Evolutionary conservation across 2,113 vertebrate genomes (phyloP).

Genomic region (Paradisaea rubra): DNA sequence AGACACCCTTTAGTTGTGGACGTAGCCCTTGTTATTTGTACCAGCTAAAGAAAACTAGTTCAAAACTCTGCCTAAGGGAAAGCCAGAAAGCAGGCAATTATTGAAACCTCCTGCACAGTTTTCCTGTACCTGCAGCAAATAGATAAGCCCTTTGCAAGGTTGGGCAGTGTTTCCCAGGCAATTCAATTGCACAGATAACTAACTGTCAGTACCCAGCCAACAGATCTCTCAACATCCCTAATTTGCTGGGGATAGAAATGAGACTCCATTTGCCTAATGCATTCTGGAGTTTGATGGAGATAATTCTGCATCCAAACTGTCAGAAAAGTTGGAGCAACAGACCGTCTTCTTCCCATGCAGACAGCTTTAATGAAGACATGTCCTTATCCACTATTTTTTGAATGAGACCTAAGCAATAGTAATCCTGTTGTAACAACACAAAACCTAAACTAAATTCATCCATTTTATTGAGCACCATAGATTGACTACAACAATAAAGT

Average conservation of each 20-base stretch:
- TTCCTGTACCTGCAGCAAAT: neutral
- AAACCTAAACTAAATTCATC: slow-evolving; percentile 54
- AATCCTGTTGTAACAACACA: slow-evolving; percentile 57
- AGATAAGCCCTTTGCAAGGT: neutral
- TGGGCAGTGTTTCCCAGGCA: neutral
- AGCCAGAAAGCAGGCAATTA: neutral
- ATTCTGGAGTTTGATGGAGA: slow-evolving; percentile 40
- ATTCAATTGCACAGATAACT: slow-evolving; percentile 24
- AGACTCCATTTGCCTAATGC: slow-evolving; percentile 42
- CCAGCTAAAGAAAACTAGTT: neutral
- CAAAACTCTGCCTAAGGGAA: neutral
- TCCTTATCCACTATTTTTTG: slow-evolving; percentile 46
- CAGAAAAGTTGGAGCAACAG: slow-evolving; percentile 7
- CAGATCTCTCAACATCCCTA: slow-evolving; percentile 18
- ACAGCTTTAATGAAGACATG: slow-evolving; percentile 62
- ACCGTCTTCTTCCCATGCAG: slow-evolving; percentile 41
- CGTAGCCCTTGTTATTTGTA: neutral
- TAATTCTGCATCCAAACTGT: slow-evolving; percentile 10
- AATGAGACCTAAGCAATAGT: slow-evolving; percentile 48
- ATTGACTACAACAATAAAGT: slow-evolving; percentile 56
- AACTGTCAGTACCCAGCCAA: neutral
- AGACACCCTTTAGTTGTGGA: neutral
- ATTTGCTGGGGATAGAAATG: slow-evolving; percentile 50
- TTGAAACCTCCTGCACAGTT: neutral
- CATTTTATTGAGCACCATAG: slow-evolving; percentile 51